Evolutionary conservation across 2,888 invertebrate species (phyloP).

Genomic region (Sympetrum striolatum): DNA sequence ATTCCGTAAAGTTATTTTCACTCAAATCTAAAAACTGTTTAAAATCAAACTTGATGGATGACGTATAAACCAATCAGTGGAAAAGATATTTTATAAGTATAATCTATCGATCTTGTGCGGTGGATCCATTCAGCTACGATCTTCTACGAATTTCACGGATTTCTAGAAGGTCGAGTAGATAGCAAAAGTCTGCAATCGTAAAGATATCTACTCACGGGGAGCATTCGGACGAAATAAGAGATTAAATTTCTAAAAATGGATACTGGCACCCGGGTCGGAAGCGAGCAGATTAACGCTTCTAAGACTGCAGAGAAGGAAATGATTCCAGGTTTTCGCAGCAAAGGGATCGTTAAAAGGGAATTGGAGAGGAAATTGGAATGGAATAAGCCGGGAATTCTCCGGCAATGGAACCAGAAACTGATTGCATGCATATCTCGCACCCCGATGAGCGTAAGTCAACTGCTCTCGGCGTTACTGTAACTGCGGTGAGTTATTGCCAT

Average conservation of each 20-base stretch:
- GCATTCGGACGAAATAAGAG: not conserved
- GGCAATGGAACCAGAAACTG: not conserved
- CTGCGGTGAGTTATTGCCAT: not conserved
- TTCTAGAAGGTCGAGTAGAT: not conserved
- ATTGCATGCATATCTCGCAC: not conserved
- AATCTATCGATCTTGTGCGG: no score
- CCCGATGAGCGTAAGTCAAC: not conserved
- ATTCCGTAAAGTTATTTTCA: no score
- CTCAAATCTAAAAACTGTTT: no score
- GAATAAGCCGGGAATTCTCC: not conserved
- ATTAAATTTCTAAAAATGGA: not conserved
- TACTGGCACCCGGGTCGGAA: not conserved
- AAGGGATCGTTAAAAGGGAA: not conserved
- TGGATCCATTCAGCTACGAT: no score
- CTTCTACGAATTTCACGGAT: no score
- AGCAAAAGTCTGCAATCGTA: not conserved
- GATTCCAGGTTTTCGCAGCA: not conserved
- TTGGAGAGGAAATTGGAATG: not conserved
- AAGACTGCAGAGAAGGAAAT: not conserved
- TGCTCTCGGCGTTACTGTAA: not conserved
- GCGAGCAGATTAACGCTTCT: not conserved
- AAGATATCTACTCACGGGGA: not conserved
- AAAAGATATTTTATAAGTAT: no score
- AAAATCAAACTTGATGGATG: no score
- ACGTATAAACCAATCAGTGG: no score